Evolutionary conservation across 92 coral and sea anemone genomes (phyloP).

Genomic region (Epizoanthus fatuus): DNA sequence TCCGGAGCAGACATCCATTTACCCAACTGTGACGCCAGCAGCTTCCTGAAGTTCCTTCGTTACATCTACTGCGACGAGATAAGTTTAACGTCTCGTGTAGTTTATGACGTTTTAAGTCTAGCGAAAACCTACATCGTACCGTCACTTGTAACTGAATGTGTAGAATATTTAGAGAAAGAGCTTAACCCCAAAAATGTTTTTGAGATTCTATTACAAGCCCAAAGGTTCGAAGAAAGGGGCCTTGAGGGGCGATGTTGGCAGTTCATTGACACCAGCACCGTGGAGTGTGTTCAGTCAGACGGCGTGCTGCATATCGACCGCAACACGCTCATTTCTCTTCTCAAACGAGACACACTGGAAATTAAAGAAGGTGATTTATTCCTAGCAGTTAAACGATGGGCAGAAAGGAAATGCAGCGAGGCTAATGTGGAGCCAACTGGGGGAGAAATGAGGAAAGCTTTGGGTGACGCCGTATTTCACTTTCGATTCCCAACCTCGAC

Average conservation of each 20-base stretch:
- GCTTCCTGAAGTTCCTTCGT: constrained; percentile 36
- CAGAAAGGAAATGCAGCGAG: constrained; percentile 28
- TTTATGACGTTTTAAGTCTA: constrained; percentile 31
- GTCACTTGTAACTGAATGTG: constrained; percentile 20
- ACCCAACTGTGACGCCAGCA: constrained; percentile 28
- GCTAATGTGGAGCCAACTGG: constrained; percentile 29
- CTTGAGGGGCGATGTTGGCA: constrained; percentile 35
- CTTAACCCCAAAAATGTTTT: constrained; percentile 13
- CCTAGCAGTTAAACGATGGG: constrained; percentile 62
- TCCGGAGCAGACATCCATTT: constrained; percentile 7
- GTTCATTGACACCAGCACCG: constrained; percentile 37
- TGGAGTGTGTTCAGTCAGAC: constrained; percentile 32
- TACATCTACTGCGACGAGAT: constrained; percentile 33
- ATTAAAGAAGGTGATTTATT: constrained; percentile 57
- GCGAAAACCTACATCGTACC: constrained; percentile 30
- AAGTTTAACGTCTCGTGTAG: constrained; percentile 8
- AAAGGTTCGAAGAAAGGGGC: constrained; percentile 1
- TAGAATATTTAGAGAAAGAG: constrained; percentile 2
- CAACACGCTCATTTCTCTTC: constrained; percentile 39
- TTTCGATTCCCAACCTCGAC: constrained; percentile 51
- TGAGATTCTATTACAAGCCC: constrained; percentile 36
- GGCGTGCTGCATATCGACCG: constrained; percentile 40
- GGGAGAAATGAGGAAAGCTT: constrained; percentile 20
- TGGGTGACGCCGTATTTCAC: constrained; percentile 41
- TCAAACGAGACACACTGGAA: constrained; percentile 63